Evolutionary conservation across 2,797 vertebrate genomes (phyloP).

Genomic region (Sebastes steindachneri): DNA sequence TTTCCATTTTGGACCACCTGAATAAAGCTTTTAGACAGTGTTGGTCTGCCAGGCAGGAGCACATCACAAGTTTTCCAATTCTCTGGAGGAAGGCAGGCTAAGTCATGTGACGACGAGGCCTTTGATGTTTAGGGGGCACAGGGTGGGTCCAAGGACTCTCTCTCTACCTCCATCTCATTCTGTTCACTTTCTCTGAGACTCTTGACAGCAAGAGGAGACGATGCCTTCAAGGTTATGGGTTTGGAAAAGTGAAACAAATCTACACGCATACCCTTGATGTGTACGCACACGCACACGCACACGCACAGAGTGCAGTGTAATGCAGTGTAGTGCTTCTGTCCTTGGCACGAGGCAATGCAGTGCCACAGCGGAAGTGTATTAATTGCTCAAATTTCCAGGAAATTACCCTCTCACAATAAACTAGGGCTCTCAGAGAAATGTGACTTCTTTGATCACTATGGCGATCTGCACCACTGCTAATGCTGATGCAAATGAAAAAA

Average conservation of each 20-base stretch:
- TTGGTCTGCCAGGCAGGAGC: neutral
- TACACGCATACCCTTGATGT: neutral
- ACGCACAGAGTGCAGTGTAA: neutral
- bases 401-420: neutral
- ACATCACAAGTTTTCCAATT: neutral
- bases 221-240: slow-evolving; percentile 11
- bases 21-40: neutral
- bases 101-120: neutral
- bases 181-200: neutral
- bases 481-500: neutral
- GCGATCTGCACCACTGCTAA: neutral
- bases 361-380: slow-evolving; percentile 8
- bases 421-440: neutral
- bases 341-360: slow-evolving; percentile 5
- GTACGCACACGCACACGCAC: too few relatives aligned
- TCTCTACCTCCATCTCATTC: neutral
- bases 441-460: neutral
- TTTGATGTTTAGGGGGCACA: slow-evolving; percentile 19
- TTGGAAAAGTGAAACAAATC: slow-evolving; percentile 5
- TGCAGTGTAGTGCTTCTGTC: neutral
- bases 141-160: neutral
- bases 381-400: slow-evolving; percentile 17
- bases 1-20: neutral
- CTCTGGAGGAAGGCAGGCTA: neutral
- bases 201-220: neutral